Percentiles rank a stretch among this genome's conserved stretches.
Conservation (phyloP, 2,113 vertebrate species). For the Gymnorhina tibicen region DNA sequence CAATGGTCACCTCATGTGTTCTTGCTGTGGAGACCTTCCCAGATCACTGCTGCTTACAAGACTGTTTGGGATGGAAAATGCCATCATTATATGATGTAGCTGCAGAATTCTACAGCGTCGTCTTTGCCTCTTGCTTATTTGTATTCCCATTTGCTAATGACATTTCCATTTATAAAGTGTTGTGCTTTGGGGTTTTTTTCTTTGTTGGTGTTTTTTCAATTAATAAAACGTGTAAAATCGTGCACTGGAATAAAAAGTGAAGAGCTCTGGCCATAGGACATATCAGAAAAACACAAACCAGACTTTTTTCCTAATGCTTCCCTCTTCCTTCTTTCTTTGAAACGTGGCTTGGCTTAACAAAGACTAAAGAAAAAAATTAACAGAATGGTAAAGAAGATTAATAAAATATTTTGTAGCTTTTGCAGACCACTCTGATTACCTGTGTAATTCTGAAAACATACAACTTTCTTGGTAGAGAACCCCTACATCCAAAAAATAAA, state of each 20-base stretch:
- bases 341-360: background rate
- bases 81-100: background rate
- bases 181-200: background rate
- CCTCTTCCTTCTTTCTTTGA: background rate
- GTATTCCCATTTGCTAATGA: background rate
- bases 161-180: background rate
- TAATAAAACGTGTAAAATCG: background rate
- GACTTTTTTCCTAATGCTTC: background rate
- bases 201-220: background rate
- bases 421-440: background rate
- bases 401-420: background rate
- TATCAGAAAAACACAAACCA: background rate
- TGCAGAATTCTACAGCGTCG: rapidly evolving
- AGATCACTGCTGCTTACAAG: background rate
- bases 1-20: background rate
- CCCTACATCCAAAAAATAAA: background rate
- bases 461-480: background rate
- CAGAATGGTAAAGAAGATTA: background rate
- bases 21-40: background rate
- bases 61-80: background rate
- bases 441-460: background rate
- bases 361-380: background rate
- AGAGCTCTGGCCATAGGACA: background rate
- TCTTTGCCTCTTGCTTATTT: background rate
- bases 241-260: background rate